Evolutionary conservation across 2,113 vertebrate species (phyloP), one percentile per base, ranked within the genome.

Genomic region (Capreolus pygargus): DNA sequence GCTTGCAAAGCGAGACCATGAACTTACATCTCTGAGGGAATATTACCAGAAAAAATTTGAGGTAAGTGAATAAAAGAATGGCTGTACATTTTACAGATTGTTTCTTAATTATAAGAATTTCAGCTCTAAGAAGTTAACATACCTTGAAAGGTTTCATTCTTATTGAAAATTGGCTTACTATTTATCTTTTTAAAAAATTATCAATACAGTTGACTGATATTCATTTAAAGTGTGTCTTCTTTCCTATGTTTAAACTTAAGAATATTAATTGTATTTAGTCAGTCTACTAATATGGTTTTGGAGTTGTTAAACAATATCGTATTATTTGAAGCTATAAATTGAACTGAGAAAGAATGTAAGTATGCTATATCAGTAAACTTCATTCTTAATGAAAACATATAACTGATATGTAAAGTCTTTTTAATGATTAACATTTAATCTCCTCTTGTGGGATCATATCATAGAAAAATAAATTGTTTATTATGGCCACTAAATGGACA

Each of bases 1-100:
- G 96, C 98, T 98, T 92, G 98, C 99, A 98, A 99, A 99, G 93
- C 89, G 98, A 82, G 97, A 97, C 27, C 85, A 98, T 12, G 99
- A 99, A 94, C 67, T 23, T 27, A 84, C 93, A 74, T 64, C 98
- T 92, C 95, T 98, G 83, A 94, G 70, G n/a, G 90, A 98, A 64
- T 93, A 98, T 52, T 96, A 94, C 45, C 21, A 78, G 7, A 95
- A 97, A 61, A 98, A 98, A 95, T 39, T 27, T 27, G 97, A 99
- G 99, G 99, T 99, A 98, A 98, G 58, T 47, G 33, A 85, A 79
- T 74, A 61, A 45, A n/a, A 2, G 23, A 70, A 93, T 61, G 1
- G 15, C 58, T 78, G n/a, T 86, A 6, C 13, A 33, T 89, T 54
- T 91, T 36, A 50, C 12, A 47, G 21, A 45, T 45, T 95, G 10